These are phyloP conservation scores for Trissolcus brochymenae DNA, from an alignment of 2,888 invertebrate genomes.

Conservation along the genomic window DNA sequence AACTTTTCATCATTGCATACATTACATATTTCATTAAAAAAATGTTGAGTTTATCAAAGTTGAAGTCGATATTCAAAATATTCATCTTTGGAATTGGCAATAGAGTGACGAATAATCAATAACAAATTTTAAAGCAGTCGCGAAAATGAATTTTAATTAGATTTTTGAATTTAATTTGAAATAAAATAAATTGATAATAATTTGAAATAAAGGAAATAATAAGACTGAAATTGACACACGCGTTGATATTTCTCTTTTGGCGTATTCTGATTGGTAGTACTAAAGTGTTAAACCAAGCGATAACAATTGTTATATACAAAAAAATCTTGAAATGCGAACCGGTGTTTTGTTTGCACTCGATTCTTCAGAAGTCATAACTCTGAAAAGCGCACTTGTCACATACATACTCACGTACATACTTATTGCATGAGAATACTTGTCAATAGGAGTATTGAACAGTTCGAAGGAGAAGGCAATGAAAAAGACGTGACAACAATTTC, in stretches of 20 bases:
- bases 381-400: conserved; percentile 13
- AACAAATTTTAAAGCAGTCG: too few relatives aligned
- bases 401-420: conserved; percentile 7
- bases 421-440: conserved; percentile 21
- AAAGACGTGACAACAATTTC: conserved; percentile 9
- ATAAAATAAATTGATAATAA: neutral
- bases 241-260: too few relatives aligned
- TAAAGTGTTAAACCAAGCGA: neutral
- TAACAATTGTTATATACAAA: neutral
- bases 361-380: conserved; percentile 16
- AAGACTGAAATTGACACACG: neutral
- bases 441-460: conserved; percentile 14
- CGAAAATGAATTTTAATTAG: neutral
- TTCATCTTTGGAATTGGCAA: too few relatives aligned
- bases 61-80: neutral
- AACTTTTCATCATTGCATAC: neutral
- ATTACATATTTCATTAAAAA: neutral
- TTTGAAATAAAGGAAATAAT: neutral
- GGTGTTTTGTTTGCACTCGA: conserved; percentile 1
- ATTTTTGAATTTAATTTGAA: neutral
- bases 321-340: too few relatives aligned
- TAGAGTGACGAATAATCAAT: too few relatives aligned
- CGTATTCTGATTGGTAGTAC: too few relatives aligned
- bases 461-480: conserved; percentile 6
- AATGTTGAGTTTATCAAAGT: neutral